Evolutionary conservation across 1,140 invertebrate species (phyloP), one percentile per base, ranked within the genome.

Genomic region (Arion vulgaris): DNA sequence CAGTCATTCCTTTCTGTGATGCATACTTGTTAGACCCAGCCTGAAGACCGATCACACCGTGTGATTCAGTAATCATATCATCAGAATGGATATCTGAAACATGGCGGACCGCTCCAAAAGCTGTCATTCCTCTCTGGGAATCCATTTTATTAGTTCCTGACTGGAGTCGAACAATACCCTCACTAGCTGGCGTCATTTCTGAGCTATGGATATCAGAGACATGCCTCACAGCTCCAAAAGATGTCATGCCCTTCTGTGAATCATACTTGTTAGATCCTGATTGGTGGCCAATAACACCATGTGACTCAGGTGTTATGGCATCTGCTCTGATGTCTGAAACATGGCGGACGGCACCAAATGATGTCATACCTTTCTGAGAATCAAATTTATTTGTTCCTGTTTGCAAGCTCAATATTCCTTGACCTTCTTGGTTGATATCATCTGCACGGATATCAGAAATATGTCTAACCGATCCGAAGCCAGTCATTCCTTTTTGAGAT

Each of bases 11-110:
- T 26, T 84, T 82, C 82, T 92, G 91, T 34, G 86, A 89, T 19
- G 90, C 91, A 57, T 91, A 92, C 92, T 98, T 98, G 94, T 98
- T 98, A 85, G 96, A 97, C 71, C 97, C 97, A 89, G 97, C 97
- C 92, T 98, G 97, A 34, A 98, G 94, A 80, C 96, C 97, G 88
- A 99, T 98, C 69, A 98, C 95, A 39, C 95, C 95, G 87, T 98
- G 96, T 1, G 97, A 96, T 36, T 97, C 97, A 84, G 95, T 95
- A 71, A 1, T 94, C 66, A 87, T 84, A 39, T 90, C 89, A 74
- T 90, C 90, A 45, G 86, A 87, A 34, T 87, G 83, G 71, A 92
- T 91, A 81, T 92, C 91, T 73, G 90, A 84, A 38, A 98, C 98
- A 93, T 98, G 97, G 92, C 97, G 94, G 84, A 96, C 97, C 92